Conservation (phyloP, 2,797 vertebrate genomes). For the Bradypus variegatus region DNA sequence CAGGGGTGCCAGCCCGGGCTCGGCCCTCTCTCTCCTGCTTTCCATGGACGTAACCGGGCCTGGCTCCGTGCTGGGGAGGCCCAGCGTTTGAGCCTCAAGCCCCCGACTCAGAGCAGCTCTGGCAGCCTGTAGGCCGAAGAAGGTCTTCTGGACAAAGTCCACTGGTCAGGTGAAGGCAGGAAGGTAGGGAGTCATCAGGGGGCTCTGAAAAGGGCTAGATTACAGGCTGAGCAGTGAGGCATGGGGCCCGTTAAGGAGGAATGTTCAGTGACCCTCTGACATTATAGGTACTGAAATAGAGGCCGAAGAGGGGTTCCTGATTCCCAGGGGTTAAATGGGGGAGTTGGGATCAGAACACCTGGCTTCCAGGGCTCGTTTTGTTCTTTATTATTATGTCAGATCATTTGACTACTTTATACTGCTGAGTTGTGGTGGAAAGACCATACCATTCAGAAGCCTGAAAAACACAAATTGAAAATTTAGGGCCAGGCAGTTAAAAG, state of each 20-base stretch:
- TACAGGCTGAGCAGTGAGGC: neutral
- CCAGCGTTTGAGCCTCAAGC: neutral
- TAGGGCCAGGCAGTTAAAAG: neutral
- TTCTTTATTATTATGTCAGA: neutral
- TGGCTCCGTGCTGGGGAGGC: neutral
- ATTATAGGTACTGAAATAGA: neutral
- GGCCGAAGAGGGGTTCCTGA: neutral
- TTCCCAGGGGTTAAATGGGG: neutral
- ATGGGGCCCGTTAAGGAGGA: neutral
- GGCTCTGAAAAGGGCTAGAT: neutral
- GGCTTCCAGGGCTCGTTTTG: neutral
- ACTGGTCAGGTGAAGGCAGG: neutral
- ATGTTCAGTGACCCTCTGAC: neutral
- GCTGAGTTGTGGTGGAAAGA: neutral
- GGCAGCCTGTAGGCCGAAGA: neutral
- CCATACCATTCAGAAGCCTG: neutral
- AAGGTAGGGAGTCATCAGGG: neutral
- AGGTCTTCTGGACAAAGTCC: neutral
- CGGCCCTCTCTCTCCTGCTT: neutral
- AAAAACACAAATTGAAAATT: neutral
- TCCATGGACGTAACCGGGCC: neutral
- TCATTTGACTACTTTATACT: neutral
- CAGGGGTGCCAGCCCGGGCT: neutral
- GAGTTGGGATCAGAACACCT: neutral
- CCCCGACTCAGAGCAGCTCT: neutral